Base-by-base conservation (phyloP, 2,113 vertebrate species). In the Condylura cristata region DNA sequence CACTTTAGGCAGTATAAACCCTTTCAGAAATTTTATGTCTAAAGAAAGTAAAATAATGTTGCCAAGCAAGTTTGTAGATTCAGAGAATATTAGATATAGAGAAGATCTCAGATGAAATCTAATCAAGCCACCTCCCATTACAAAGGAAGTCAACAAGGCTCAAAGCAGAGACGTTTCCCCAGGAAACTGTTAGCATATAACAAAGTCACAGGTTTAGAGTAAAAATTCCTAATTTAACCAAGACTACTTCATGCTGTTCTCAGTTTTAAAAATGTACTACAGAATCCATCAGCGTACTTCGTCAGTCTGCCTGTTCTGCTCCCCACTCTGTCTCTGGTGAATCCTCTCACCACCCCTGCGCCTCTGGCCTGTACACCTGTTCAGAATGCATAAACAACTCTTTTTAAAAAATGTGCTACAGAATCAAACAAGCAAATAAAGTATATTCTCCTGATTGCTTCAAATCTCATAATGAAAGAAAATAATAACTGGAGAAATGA, bases 161-260 rank as follows among this genome's bases (percentile, higher is more conserved):
- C 56, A 80, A 90, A 75, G 16, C 78, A 75, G 28, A 90, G 10
- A 85, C 89, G 82, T 63, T 84, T 81, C 44, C 85, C 63, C 91
- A 79, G 53, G 44, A 91, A 91, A 83, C 0, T 65, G 78, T 84
- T 89, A 84, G 56, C 44, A 91, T 46, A 61, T 76, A 56, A 93
- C 78, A 90, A 92, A 94, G 22, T 85, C 66, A 96, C n/a, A 80
- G 11, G n/a, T 74, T 32, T 74, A 90, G 24, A 78, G 46, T 39
- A 76, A 83, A 80, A 60, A 83, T 72, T 74, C 44, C 41, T 79
- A 95, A 93, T 26, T 79, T 92, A 72, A 28, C 48, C 56, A 94
- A 93, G 61, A 89, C 18, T 76, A 72, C 41, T 78, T 37, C 14
- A 80, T 18, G 14, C 28, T 79, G 12, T 3, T 89, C 14, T 90